Evolutionary conservation across 2,888 invertebrate species (phyloP).

Genomic region (Hypercompe scribonia): DNA sequence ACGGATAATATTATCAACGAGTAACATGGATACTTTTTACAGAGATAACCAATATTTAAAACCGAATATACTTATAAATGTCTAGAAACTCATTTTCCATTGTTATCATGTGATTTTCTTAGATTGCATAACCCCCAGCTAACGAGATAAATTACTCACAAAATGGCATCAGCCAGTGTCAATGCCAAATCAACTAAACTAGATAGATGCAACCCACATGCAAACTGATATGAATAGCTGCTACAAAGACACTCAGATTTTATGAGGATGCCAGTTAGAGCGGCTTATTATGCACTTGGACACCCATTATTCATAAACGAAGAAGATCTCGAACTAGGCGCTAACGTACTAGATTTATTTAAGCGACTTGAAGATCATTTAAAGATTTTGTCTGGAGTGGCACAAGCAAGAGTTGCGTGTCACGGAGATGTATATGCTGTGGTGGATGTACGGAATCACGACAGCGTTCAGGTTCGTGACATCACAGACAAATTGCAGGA

Average conservation of each 20-base stretch:
- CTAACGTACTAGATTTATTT: neutral
- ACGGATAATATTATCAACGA: too few relatives aligned
- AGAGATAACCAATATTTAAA: too few relatives aligned
- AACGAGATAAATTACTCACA: constrained; percentile 14
- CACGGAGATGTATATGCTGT: too few relatives aligned
- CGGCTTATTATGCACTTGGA: neutral
- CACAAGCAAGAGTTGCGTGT: too few relatives aligned
- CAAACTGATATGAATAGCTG: constrained; percentile 36
- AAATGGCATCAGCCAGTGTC: constrained; percentile 39
- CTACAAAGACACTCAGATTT: constrained; percentile 34
- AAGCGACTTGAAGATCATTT: neutral
- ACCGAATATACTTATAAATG: too few relatives aligned
- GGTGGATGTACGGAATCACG: too few relatives aligned
- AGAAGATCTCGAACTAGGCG: neutral
- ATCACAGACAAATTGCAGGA: too few relatives aligned
- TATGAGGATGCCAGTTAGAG: constrained; percentile 20
- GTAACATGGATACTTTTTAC: too few relatives aligned
- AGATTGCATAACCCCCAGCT: constrained; percentile 2
- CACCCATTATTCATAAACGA: neutral
- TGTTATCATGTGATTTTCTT: neutral
- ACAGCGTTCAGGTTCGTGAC: too few relatives aligned
- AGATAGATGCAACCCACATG: constrained; percentile 39
- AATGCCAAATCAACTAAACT: constrained; percentile 65
- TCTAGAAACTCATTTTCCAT: neutral
- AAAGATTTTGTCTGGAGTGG: too few relatives aligned